These are phyloP conservation scores for Gryllus longicercus DNA, from an alignment of 2,888 invertebrate species.

Conservation along the genomic window DNA sequence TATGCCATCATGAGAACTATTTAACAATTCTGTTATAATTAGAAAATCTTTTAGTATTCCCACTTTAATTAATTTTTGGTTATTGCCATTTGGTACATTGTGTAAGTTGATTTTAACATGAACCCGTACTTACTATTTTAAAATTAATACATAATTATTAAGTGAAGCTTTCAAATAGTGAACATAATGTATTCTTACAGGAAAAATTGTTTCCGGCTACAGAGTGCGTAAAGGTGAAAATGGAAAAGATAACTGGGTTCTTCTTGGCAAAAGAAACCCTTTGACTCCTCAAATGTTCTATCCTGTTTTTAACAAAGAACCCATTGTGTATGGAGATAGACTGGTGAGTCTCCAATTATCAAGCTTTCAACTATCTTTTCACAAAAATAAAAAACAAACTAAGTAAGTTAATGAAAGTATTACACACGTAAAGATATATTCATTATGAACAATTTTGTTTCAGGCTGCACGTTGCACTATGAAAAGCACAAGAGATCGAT, in stretches of 20 bases:
- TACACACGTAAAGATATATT: neutral
- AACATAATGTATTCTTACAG: slow-evolving; percentile 46
- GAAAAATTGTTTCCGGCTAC: slow-evolving; percentile 80
- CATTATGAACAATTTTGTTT: slow-evolving; percentile 37
- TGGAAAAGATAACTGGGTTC: slow-evolving; percentile 68
- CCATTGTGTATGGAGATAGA: slow-evolving; percentile 67
- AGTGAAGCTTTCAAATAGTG: neutral
- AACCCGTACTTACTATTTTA: too few species aligned
- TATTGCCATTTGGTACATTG: too few species aligned
- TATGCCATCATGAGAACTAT: too few species aligned
- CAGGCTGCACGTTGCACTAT: slow-evolving; percentile 90
- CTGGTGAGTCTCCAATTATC: slow-evolving; percentile 49
- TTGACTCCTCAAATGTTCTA: slow-evolving; percentile 94
- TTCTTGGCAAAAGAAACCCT: slow-evolving; percentile 83
- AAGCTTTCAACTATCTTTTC: neutral
- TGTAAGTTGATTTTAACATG: too few species aligned
- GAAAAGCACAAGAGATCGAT: slow-evolving; percentile 64
- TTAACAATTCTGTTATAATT: too few species aligned
- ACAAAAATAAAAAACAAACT: neutral
- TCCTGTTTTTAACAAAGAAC: slow-evolving; percentile 61
- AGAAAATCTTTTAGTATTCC: too few species aligned
- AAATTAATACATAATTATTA: neutral
- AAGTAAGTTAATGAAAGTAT: neutral
- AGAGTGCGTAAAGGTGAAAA: slow-evolving; percentile 57
- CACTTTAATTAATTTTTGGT: too few species aligned